Percentiles rank a stretch among this genome's conserved stretches.
phyloP scores from a whole-genome alignment of 2,113 vertebrate genomes.

The Centropristis striata region DNA sequence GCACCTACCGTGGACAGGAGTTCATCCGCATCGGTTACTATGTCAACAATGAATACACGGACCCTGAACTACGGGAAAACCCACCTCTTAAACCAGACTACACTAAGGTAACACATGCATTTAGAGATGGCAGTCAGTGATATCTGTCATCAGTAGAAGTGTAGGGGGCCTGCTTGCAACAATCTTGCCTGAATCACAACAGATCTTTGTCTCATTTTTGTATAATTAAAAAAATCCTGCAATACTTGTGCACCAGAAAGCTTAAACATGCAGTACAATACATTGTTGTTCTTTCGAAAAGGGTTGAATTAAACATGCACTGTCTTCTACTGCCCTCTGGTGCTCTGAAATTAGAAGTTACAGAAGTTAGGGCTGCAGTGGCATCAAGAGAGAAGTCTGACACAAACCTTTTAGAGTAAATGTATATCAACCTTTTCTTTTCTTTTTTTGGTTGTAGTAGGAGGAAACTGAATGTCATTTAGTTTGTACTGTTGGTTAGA shows the following conservation, averaged over 20 bases:
- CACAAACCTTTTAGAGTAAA: background rate
- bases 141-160: background rate
- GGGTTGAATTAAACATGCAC: background rate
- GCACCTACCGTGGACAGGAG: slow-evolving; percentile 92
- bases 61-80: slow-evolving; percentile 90
- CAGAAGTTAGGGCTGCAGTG: background rate
- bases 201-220: background rate
- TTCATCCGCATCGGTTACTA: slow-evolving; percentile 96
- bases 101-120: slow-evolving; percentile 84
- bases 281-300: background rate
- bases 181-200: background rate
- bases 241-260: background rate
- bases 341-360: background rate
- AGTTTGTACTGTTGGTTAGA: background rate
- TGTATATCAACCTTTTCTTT: background rate
- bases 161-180: background rate
- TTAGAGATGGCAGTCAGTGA: background rate
- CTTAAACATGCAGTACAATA: background rate
- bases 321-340: slow-evolving; percentile 47
- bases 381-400: background rate
- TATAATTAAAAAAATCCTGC: background rate
- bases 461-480: background rate
- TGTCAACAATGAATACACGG: slow-evolving; percentile 94
- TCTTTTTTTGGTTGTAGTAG: background rate
- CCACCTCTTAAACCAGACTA: slow-evolving; percentile 92